phyloP scores from a whole-genome alignment of 2,797 vertebrate species.

The Sebastes flavidus region DNA sequence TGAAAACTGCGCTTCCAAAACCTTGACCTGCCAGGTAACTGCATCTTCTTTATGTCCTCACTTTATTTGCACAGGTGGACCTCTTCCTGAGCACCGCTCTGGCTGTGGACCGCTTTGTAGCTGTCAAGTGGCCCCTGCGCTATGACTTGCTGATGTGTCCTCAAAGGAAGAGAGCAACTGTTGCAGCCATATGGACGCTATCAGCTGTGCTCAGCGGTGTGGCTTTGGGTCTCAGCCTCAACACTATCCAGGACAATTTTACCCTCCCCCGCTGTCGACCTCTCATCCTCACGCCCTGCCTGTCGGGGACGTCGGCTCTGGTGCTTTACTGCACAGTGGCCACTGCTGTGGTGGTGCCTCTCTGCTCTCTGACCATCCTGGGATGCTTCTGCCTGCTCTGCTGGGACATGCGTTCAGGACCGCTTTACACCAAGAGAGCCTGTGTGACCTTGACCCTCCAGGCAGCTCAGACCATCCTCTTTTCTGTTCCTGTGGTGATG shows the following conservation, averaged over 20 bases:
- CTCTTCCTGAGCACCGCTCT: constrained; percentile 51
- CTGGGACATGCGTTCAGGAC: constrained; percentile 24
- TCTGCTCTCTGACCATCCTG: constrained; percentile 46
- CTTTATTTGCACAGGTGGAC: constrained; percentile 23
- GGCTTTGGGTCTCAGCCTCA: constrained; percentile 21
- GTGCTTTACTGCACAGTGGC: neutral
- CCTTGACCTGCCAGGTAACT: neutral
- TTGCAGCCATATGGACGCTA: constrained; percentile 26
- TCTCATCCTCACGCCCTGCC: constrained; percentile 28
- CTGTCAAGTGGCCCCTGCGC: constrained; percentile 56
- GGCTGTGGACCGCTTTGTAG: constrained; percentile 47
- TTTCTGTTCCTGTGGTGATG: constrained; percentile 42
- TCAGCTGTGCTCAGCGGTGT: constrained; percentile 15
- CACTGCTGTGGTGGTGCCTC: constrained; percentile 24
- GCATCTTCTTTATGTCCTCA: neutral
- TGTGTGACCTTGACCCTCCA: constrained; percentile 52
- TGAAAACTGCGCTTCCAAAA: neutral
- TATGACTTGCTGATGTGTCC: constrained; percentile 34
- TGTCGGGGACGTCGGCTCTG: constrained; percentile 5
- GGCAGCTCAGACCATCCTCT: constrained; percentile 40
- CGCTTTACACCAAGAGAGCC: constrained; percentile 30
- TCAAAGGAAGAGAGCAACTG: neutral
- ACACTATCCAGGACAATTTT: constrained; percentile 3
- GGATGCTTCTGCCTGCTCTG: constrained; percentile 51
- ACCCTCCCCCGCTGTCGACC: constrained; percentile 28